These are phyloP conservation scores for Ptychadena robeensis DNA, from an alignment of 2,797 vertebrate genomes.

Conservation along the genomic window DNA sequence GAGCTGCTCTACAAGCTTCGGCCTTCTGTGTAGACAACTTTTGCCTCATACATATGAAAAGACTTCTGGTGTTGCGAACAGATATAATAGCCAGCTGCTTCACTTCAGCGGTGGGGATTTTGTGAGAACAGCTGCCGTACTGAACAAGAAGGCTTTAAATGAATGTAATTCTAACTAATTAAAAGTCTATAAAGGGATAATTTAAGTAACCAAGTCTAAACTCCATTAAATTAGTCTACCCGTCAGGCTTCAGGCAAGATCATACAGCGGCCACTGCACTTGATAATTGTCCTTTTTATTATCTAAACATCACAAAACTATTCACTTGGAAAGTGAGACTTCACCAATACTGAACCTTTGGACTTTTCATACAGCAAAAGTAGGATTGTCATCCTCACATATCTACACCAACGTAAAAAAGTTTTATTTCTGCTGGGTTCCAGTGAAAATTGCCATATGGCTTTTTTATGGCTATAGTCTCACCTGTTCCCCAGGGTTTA, in stretches of 20 bases:
- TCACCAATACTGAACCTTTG: constrained; percentile 14
- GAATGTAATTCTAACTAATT: constrained; percentile 60
- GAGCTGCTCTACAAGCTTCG: background rate
- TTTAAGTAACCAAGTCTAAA: constrained; percentile 58
- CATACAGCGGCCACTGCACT: constrained; percentile 17
- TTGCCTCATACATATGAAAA: constrained; percentile 26
- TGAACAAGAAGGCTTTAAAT: constrained; percentile 50
- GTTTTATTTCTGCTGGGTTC: background rate
- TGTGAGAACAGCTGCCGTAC: constrained; percentile 53
- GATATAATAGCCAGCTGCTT: constrained; percentile 14
- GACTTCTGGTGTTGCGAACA: background rate
- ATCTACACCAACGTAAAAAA: background rate
- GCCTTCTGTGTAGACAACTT: background rate
- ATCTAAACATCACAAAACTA: constrained; percentile 43
- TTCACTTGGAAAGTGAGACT: constrained; percentile 40
- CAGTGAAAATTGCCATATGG: background rate
- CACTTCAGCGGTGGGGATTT: background rate
- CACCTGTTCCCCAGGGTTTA: background rate
- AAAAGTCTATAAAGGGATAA: constrained; percentile 61
- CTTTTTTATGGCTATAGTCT: background rate
- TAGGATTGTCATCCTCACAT: background rate
- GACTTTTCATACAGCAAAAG: background rate
- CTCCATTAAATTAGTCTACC: constrained; percentile 50
- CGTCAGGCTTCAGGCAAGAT: constrained; percentile 22
- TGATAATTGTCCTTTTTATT: constrained; percentile 47